phyloP scores from a whole-genome alignment of 2,113 vertebrate species.

The Phodopus roborovskii region DNA sequence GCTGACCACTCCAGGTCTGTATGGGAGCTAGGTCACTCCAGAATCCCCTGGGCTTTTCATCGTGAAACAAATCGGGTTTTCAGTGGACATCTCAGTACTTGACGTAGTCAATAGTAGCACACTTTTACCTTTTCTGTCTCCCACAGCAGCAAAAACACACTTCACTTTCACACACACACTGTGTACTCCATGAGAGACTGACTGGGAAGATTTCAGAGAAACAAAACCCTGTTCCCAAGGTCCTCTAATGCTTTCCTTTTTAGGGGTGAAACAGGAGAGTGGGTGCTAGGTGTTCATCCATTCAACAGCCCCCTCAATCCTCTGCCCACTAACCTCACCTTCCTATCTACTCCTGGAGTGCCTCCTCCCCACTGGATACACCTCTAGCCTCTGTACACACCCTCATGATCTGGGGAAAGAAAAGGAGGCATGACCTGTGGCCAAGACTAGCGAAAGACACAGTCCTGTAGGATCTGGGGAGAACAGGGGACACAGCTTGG shows the following conservation, averaged over 20 bases:
- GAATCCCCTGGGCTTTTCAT: neutral
- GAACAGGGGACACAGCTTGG: neutral
- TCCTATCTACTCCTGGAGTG: neutral
- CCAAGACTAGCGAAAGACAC: neutral
- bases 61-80: neutral
- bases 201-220: slow-evolving; percentile 16
- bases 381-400: neutral
- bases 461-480: neutral
- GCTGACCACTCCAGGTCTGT: fast-evolving
- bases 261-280: neutral
- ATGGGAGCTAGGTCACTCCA: neutral
- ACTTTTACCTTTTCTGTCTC: too few relatives aligned
- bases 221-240: neutral
- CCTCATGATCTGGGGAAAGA: neutral
- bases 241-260: neutral
- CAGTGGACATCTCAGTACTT: neutral
- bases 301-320: neutral
- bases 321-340: neutral
- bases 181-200: neutral
- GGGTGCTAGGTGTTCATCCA: neutral
- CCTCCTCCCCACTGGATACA: neutral
- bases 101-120: neutral
- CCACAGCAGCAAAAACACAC: neutral
- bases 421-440: neutral
- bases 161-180: neutral